These are phyloP conservation scores for Fopius arisanus DNA, from an alignment of 1,140 invertebrate genomes.

Conservation along the genomic window DNA sequence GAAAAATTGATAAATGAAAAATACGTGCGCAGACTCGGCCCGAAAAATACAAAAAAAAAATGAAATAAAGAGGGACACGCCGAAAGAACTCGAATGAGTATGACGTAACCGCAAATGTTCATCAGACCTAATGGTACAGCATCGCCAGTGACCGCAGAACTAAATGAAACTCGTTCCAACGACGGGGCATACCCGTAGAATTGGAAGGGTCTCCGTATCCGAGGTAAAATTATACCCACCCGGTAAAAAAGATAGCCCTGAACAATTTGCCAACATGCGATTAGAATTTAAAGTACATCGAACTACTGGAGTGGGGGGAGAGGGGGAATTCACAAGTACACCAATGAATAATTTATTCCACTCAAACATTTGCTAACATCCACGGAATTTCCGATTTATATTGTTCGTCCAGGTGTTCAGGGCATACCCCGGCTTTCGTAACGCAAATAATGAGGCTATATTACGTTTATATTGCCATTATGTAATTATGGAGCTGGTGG, in stretches of 20 bases:
- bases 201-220: constrained; percentile 18
- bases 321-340: neutral
- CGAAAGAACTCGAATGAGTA: constrained; percentile 25
- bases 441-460: constrained; percentile 15
- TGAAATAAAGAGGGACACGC: constrained; percentile 20
- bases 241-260: constrained; percentile 1
- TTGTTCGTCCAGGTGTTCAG: too few species aligned
- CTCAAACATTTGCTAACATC: neutral
- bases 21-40: too few species aligned
- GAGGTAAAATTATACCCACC: neutral
- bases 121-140: constrained; percentile 36
- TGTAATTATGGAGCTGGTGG: constrained; percentile 11
- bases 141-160: constrained; percentile 31
- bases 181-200: constrained; percentile 26
- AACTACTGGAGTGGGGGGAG: neutral
- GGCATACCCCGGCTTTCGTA: constrained; percentile 12
- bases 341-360: neutral
- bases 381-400: neutral
- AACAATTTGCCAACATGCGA: neutral
- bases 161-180: constrained; percentile 40
- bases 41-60: neutral
- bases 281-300: neutral
- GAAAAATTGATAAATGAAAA: too few species aligned
- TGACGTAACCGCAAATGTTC: constrained; percentile 38
- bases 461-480: constrained; percentile 27